Evolutionary conservation across 2,888 invertebrate genomes (phyloP).

Genomic region (Ecliptopera silaceata): DNA sequence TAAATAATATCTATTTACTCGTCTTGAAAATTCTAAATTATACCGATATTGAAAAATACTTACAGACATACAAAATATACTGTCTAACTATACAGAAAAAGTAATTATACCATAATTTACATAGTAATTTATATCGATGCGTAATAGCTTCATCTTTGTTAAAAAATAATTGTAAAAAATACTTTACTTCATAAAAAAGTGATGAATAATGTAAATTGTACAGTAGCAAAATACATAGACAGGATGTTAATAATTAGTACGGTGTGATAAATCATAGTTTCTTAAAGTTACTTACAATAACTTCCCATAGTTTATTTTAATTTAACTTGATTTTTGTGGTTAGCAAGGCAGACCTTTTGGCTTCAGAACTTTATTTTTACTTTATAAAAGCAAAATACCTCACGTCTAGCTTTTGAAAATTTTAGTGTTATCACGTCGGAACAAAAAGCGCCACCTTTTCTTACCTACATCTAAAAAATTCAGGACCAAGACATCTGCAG

Average conservation of each 20-base stretch:
- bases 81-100: not conserved
- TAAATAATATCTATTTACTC: too few relatives aligned
- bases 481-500: constrained; percentile 47
- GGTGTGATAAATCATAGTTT: constrained; percentile 4
- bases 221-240: constrained; percentile 14
- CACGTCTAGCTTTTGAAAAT: constrained; percentile 8
- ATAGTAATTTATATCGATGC: constrained; percentile 3
- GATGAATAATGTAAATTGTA: constrained; percentile 4
- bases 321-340: too few relatives aligned
- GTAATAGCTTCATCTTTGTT: constrained; percentile 16
- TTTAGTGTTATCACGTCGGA: constrained; percentile 37
- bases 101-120: constrained; percentile 3
- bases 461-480: constrained; percentile 52
- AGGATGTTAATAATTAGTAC: constrained; percentile 10
- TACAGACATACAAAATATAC: not conserved
- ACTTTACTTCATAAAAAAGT: constrained; percentile 5
- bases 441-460: constrained; percentile 43
- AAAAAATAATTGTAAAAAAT: constrained; percentile 8
- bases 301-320: too few relatives aligned
- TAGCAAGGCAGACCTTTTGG: too few relatives aligned
- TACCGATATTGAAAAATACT: not conserved
- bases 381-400: not conserved
- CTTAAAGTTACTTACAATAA: too few relatives aligned
- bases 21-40: too few relatives aligned
- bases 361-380: not conserved